Evolutionary conservation across 1,140 invertebrate species (phyloP).

Genomic region (Neodiprion lecontei): DNA sequence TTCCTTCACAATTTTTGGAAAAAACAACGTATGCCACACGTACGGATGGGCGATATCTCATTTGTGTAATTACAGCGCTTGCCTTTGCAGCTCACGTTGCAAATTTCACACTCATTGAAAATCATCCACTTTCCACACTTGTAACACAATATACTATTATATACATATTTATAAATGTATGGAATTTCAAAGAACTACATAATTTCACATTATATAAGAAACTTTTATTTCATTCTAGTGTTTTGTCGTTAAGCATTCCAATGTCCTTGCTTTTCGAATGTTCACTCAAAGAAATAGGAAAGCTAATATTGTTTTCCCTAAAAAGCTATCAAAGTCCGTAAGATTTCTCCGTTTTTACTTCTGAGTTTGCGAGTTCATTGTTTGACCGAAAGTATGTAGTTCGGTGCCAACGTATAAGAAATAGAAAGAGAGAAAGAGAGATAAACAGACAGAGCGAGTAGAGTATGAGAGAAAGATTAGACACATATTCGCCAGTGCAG

Average conservation of each 20-base stretch:
- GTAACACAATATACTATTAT: conserved; percentile 17
- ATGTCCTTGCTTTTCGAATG: background rate
- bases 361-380: conserved; percentile 12
- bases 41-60: no score
- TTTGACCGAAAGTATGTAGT: background rate
- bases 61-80: no score
- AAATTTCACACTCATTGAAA: no score
- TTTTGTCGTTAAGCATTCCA: conserved; percentile 13
- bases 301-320: conserved; percentile 6
- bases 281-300: background rate
- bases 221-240: background rate
- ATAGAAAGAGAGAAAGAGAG: no score
- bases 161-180: conserved; percentile 35
- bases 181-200: conserved; percentile 26
- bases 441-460: background rate
- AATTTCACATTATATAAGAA: conserved; percentile 9
- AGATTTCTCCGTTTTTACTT: conserved; percentile 5
- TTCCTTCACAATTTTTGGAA: no score
- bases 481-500: conserved; percentile 23
- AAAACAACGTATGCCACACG: no score
- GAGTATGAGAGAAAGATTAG: background rate
- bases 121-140: no score
- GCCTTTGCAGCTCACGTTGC: no score
- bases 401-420: background rate
- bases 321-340: conserved; percentile 13